Evolutionary conservation across 1,140 invertebrate species (phyloP), one percentile per base, ranked within the genome.

Genomic region (Sinella curviseta): DNA sequence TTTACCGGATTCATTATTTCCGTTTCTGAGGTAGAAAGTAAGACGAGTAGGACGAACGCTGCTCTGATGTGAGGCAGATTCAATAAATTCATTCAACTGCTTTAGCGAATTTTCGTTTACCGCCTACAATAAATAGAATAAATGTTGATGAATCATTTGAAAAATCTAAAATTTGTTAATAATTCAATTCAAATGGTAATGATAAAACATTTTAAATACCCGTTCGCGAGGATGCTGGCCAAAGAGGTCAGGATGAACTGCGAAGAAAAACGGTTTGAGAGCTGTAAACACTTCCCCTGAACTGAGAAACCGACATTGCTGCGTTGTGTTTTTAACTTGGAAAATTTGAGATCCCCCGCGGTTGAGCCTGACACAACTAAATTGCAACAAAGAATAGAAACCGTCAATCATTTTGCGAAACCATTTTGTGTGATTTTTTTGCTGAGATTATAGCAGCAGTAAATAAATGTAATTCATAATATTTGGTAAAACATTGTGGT

Each of bases 231-330:
- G 96, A 89, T 94, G 92, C 86, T 95, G 92, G 77, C 94, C 94
- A 90, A 98, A 98, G 48, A 97, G 88, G 88, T 98, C 96, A 20
- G 96, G 96, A 90, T 98, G 96, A 28, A 98, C 96, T 70, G 92
- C 92, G 87, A 98, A 97, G 87, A 96, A 97, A 86, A 98, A 97
- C 0, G 96, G 96, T 81, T 95, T 89, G 20, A 98, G 87, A 0
- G 95, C 96, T 24, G 94, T 92, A 2, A 94, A 93, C n/a, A 96
- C 89, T 89, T 97, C 94, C 31, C 91, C 91, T n/a, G 92, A 90
- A 74, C 90, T 91, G 12, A 93, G 83, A 55, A 84, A 81, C 65
- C 87, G 65, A 30, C 57, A n/a, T n/a, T n/a, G n/a, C n/a, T n/a
- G n/a, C n/a, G n/a, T n/a, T n/a, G n/a, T n/a, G n/a, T n/a, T n/a